A percentile compares a stretch with the other conserved stretches of the same genome.
Evolutionary conservation across 2,888 invertebrate species (phyloP).

Genomic region (Aleiodes leptofemur): DNA sequence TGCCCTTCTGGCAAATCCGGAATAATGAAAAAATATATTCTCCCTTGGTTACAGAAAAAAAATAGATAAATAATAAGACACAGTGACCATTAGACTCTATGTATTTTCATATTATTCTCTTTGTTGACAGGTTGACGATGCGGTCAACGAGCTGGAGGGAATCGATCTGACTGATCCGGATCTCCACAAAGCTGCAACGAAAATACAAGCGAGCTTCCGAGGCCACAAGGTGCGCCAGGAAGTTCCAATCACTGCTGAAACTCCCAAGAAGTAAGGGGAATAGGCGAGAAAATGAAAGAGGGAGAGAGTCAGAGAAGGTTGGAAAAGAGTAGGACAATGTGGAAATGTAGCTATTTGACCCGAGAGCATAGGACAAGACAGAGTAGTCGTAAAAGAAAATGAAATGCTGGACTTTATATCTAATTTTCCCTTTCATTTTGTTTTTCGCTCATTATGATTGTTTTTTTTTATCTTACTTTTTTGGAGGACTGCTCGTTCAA

Average conservation of each 20-base stretch:
- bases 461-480: neutral
- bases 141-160: slow-evolving; percentile 84
- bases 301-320: slow-evolving; percentile 29
- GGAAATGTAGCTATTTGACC: slow-evolving; percentile 39
- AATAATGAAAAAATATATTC: slow-evolving; percentile 29
- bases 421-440: slow-evolving; percentile 17
- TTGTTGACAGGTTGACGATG: slow-evolving; percentile 68
- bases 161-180: slow-evolving; percentile 92
- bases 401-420: slow-evolving; percentile 41
- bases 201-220: slow-evolving; percentile 94
- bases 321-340: slow-evolving; percentile 14
- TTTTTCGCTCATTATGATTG: neutral
- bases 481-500: neutral
- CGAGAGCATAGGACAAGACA: slow-evolving; percentile 37
- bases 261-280: slow-evolving; percentile 47
- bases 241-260: slow-evolving; percentile 56
- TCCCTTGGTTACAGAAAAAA: neutral
- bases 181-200: slow-evolving; percentile 91
- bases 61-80: too few species aligned
- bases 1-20: slow-evolving; percentile 5
- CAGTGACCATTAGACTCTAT: neutral
- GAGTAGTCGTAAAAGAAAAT: slow-evolving; percentile 34
- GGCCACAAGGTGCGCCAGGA: slow-evolving; percentile 93
- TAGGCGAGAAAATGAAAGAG: slow-evolving; percentile 62
- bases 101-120: neutral